These are phyloP conservation scores for Datnioides undecimradiatus DNA, from an alignment of 2,113 vertebrate species.

Conservation along the genomic window DNA sequence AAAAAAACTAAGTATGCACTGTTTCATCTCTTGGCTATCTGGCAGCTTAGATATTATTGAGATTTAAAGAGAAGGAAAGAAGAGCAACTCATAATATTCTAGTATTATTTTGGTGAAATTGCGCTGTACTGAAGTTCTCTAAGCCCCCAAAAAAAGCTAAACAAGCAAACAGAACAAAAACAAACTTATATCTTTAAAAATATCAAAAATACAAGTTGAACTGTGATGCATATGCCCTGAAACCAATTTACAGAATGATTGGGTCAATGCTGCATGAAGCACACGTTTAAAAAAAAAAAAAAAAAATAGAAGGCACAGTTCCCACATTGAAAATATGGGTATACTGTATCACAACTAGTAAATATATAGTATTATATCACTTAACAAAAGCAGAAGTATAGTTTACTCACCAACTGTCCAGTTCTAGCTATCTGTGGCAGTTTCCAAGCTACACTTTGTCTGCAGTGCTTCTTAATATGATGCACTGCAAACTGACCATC, in stretches of 20 bases:
- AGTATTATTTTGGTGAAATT: slow-evolving; percentile 8
- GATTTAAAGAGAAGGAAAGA: slow-evolving; percentile 39
- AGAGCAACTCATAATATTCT: slow-evolving; percentile 18
- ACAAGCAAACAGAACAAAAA: slow-evolving; percentile 33
- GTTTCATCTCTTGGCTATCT: slow-evolving; percentile 33
- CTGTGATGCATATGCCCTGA: slow-evolving; percentile 43
- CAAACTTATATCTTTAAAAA: slow-evolving; percentile 17
- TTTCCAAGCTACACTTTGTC: slow-evolving; percentile 17
- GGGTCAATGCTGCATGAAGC: slow-evolving; percentile 31
- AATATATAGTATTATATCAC: slow-evolving; percentile 54
- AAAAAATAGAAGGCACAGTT: slow-evolving; percentile 81
- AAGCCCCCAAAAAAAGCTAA: slow-evolving; percentile 19
- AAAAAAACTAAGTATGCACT: slow-evolving; percentile 23
- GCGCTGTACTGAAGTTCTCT: slow-evolving; percentile 34
- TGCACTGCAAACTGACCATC: slow-evolving; percentile 29
- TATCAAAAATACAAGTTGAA: slow-evolving; percentile 49
- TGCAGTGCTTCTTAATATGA: slow-evolving; percentile 34
- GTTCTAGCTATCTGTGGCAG: slow-evolving; percentile 30
- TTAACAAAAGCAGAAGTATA: slow-evolving; percentile 61
- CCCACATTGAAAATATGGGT: slow-evolving; percentile 69
- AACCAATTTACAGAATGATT: slow-evolving; percentile 54
- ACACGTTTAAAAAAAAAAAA: slow-evolving; percentile 33
- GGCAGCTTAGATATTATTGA: slow-evolving; percentile 43
- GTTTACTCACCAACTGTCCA: slow-evolving; percentile 27
- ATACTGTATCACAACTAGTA: slow-evolving; percentile 71